Base-by-base conservation (phyloP, 2,113 vertebrate species). In the Boleophthalmus pectinirostris region DNA sequence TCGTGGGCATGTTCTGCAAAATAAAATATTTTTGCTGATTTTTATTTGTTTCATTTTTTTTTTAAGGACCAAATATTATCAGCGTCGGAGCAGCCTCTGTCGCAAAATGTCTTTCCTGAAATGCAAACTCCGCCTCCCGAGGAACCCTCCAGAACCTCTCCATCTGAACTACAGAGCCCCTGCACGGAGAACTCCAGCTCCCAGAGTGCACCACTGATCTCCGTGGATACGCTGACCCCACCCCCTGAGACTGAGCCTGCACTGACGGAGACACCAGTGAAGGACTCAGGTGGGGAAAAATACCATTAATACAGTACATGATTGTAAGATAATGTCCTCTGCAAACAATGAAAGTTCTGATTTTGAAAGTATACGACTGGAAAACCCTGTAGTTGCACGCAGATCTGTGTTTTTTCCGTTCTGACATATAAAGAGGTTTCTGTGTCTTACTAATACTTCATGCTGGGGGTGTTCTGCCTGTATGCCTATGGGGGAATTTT, bases 91-190 rank as follows among this genome's bases (percentile, higher is more conserved):
- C 23, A 76, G 43, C 20, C 13, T 15, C 46, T 29, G 45, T 69
- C 46, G 13, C 88, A 81, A 64, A 64, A 58, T 56, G 85, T 83
- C 3, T 70, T 89, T 70, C 88, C 91, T 10, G 92, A 93, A 85
- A 85, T 93, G 60, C 91, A 93, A 83, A 94, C 91, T 0, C 91
- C 90, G 1, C 91, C 91, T 47, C 92, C 91, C 13, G 92, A 94
- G 77, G 92, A 94, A 33, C 73, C 54, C 2, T n/a, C 77, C 49
- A 69, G 68, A 16, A 49, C 75, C 4, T 74, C 72, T 0, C 76
- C 84, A 7, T 18, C 80, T 23, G 88, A 84, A 74, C 78, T 87
- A 53, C 80, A 84, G 45, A 80, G 81, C 24, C 69, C 85, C 20
- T 67, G 56, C 43, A 46, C 79, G 20, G 91, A 92, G 73, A 77